Evolutionary conservation across 2,888 invertebrate species (phyloP).

Genomic region (Phalera bucephala): DNA sequence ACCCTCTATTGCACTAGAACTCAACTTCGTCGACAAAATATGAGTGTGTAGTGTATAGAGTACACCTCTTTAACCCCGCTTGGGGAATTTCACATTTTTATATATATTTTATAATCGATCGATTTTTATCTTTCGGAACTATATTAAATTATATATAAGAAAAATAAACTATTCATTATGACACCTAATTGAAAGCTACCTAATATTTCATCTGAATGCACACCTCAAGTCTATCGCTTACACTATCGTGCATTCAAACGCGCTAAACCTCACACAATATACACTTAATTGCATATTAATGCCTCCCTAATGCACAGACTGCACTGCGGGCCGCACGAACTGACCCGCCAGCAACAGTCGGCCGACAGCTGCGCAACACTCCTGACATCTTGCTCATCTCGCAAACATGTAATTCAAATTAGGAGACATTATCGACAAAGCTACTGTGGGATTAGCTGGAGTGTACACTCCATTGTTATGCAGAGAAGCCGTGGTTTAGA

Average conservation of each 20-base stretch:
- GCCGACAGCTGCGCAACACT: too few species aligned
- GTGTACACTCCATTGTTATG: too few species aligned
- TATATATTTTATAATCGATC: background rate
- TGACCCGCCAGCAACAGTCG: slow-evolving; percentile 11
- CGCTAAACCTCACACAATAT: slow-evolving; percentile 10
- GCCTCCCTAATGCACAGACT: background rate
- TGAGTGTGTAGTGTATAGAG: too few species aligned
- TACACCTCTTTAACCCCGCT: background rate
- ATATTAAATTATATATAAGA: background rate
- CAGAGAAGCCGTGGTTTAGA: too few species aligned
- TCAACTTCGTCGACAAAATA: background rate
- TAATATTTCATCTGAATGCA: background rate
- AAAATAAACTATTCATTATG: background rate
- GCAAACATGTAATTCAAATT: too few species aligned
- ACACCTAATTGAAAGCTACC: background rate
- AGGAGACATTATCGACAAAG: too few species aligned
- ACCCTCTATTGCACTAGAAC: background rate
- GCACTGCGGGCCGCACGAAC: background rate
- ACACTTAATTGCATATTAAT: slow-evolving; percentile 18
- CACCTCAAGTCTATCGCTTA: background rate
- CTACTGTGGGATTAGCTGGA: too few species aligned
- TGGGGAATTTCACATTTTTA: background rate
- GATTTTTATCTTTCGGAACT: too few species aligned
- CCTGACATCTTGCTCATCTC: too few species aligned
- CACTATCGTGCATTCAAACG: slow-evolving; percentile 10